Conservation (phyloP, 2,113 vertebrate genomes). For the Phalacrocorax aristotelis region DNA sequence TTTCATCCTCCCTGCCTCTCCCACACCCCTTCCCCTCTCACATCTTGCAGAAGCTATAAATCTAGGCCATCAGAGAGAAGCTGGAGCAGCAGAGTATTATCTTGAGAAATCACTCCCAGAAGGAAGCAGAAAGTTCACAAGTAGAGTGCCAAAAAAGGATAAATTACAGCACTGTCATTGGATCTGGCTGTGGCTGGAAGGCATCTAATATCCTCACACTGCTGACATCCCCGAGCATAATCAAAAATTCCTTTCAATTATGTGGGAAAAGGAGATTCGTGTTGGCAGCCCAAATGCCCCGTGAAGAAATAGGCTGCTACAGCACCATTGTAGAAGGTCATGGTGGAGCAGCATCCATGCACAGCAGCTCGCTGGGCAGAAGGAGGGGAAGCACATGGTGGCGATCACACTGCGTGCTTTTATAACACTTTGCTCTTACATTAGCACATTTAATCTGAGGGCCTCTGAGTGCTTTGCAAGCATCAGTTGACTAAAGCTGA, state of each 20-base stretch:
- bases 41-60: slow-evolving; percentile 35
- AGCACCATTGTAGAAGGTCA: slow-evolving; percentile 57
- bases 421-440: not conserved
- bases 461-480: not conserved
- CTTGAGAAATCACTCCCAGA: slow-evolving; percentile 74
- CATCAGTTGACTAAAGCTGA: not conserved
- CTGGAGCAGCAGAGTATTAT: slow-evolving; percentile 65
- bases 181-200: slow-evolving; percentile 66
- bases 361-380: not conserved
- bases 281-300: slow-evolving; percentile 70
- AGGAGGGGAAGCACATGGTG: accelerated
- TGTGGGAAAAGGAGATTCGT: slow-evolving; percentile 69
- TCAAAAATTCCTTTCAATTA: slow-evolving; percentile 78
- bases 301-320: slow-evolving; percentile 62
- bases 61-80: slow-evolving; percentile 61
- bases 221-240: slow-evolving; percentile 74
- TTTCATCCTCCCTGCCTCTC: slow-evolving; percentile 27
- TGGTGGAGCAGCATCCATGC: not conserved
- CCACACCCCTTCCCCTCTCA: not conserved
- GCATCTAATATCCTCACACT: slow-evolving; percentile 62
- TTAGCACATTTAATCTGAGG: not conserved
- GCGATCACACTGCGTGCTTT: accelerated
- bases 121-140: slow-evolving; percentile 72
- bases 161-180: slow-evolving; percentile 49
- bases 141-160: slow-evolving; percentile 58